These are phyloP conservation scores for Phyllostomus discolor DNA, from an alignment of 2,113 vertebrate species.

Conservation along the genomic window DNA sequence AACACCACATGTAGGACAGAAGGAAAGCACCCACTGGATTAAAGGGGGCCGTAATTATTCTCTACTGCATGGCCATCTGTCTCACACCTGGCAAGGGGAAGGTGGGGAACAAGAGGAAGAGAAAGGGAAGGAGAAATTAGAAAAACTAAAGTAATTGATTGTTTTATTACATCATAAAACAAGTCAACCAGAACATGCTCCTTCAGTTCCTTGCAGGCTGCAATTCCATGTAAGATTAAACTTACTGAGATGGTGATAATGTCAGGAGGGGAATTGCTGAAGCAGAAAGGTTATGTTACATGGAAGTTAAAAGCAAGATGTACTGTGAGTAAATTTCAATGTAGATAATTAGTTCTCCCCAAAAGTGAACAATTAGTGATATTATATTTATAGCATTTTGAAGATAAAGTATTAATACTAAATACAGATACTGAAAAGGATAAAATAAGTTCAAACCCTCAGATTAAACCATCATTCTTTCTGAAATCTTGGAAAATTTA, in stretches of 20 bases:
- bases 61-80: background rate
- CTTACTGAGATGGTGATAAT: conserved; percentile 45
- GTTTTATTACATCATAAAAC: conserved; percentile 33
- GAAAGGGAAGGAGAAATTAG: conserved; percentile 4
- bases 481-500: conserved; percentile 39
- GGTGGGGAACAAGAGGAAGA: background rate
- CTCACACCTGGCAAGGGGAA: conserved; percentile 15
- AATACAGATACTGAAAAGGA: conserved; percentile 37
- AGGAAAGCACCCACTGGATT: background rate
- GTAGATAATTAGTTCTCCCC: conserved; percentile 21
- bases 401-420: conserved; percentile 34
- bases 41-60: background rate
- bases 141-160: conserved; percentile 28
- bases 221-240: conserved; percentile 40
- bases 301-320: conserved; percentile 40
- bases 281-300: conserved; percentile 53
- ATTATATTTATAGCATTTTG: conserved; percentile 24
- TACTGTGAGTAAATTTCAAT: conserved; percentile 33
- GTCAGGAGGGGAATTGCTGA: conserved; percentile 46
- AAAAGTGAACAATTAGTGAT: conserved; percentile 22
- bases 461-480: conserved; percentile 23
- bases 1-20: background rate
- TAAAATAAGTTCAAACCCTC: conserved; percentile 29
- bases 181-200: conserved; percentile 6
- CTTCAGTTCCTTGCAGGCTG: conserved; percentile 23